phyloP scores from a whole-genome alignment of 2,888 invertebrate species.

The Coecobrya sp. region DNA sequence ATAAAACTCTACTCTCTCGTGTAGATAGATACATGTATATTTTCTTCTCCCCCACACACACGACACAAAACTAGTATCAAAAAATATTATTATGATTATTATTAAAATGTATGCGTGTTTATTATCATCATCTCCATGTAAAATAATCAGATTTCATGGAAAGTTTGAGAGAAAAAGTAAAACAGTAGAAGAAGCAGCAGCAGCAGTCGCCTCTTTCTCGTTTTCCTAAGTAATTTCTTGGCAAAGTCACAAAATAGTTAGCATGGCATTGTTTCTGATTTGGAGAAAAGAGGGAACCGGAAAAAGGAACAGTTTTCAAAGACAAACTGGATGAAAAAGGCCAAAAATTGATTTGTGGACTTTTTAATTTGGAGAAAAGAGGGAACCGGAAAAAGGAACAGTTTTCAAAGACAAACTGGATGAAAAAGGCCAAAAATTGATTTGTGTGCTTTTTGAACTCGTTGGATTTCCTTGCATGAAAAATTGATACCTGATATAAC shows the following conservation, averaged over 20 bases:
- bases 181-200: too few species aligned
- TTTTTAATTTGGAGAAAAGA: background rate
- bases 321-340: too few species aligned
- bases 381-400: background rate
- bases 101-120: background rate
- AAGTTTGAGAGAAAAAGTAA: too few species aligned
- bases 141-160: background rate
- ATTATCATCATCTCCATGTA: background rate
- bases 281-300: background rate
- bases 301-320: background rate
- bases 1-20: background rate
- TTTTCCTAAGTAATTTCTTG: conserved; percentile 26
- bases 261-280: background rate
- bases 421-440: too few species aligned
- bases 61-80: background rate
- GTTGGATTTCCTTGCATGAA: too few species aligned
- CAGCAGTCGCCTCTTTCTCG: background rate
- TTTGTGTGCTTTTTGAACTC: too few species aligned
- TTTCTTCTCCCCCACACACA: background rate
- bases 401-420: too few species aligned
- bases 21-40: too few species aligned
- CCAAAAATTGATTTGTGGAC: too few species aligned
- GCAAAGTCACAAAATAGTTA: background rate
- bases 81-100: background rate
- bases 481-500: too few species aligned